phyloP scores from a whole-genome alignment of 2,797 vertebrate species.

The Allenopithecus nigroviridis region DNA sequence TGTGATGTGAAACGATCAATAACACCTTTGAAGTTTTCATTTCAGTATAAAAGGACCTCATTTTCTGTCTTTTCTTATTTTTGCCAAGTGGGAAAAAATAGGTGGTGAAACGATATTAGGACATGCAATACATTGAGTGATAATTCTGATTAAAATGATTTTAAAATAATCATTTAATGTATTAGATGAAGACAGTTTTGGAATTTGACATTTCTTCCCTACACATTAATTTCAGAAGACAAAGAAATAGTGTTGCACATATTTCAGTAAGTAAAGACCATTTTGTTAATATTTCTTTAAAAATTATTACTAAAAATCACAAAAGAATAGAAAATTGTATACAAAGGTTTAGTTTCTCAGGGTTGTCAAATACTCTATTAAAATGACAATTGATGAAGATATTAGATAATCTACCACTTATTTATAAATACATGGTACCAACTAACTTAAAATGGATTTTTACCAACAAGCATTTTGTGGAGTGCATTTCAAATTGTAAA shows the following conservation, averaged over 20 bases:
- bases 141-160: neutral
- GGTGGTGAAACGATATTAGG: neutral
- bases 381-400: neutral
- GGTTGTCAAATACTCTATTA: neutral
- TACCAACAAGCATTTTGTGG: neutral
- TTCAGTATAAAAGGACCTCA: neutral
- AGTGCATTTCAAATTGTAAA: neutral
- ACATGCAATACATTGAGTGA: neutral
- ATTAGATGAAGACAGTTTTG: neutral
- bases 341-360: neutral
- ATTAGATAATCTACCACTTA: neutral
- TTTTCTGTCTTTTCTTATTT: slow-evolving; percentile 21
- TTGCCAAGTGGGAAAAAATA: neutral
- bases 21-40: slow-evolving; percentile 41
- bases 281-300: neutral
- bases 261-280: neutral
- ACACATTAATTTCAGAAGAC: neutral
- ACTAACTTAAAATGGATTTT: neutral
- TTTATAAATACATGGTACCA: neutral
- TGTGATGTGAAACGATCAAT: slow-evolving; percentile 44
- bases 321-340: neutral
- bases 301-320: neutral
- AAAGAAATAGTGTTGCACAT: neutral
- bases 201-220: neutral
- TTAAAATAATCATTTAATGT: neutral